Evolutionary conservation across 2,113 vertebrate species (phyloP), one percentile per base, ranked within the genome.

Genomic region (Microcebus murinus): DNA sequence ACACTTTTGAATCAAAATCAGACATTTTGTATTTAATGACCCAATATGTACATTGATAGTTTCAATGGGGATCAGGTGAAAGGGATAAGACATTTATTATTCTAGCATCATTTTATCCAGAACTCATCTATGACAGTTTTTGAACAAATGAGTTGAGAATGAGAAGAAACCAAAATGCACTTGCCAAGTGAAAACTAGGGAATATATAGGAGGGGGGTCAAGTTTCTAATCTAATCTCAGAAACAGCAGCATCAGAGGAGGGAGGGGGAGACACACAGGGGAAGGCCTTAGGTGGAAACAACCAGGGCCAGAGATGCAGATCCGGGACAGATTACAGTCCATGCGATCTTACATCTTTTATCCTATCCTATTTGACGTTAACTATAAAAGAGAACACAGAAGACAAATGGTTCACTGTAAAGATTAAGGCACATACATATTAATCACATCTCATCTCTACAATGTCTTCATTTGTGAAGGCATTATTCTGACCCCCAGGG

Each of bases 381-480:
- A 79, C 36, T 84, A 6, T 36, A 82, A 52, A 83, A 76, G 36
- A 91, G 39, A 95, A 52, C 25, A 45, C 42, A 50, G 76, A 13
- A 90, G 29, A 79, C 45, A 87, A 77, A 63, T n/a, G 63, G 23
- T 29, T 92, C 36, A 36, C 7, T 73, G 36, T 36, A 36, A 73
- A 81, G 57, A 76, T 81, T 63, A 39, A 74, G 61, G 76, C 67
- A 6, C 8, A 65, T n/a, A 25, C 4, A 55, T 61, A 52, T 15
- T 20, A 42, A 87, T 61, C 61, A 74, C 8, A 81, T 23, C 18
- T 92, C 59, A 86, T 59, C 15, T 68, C 71, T 95, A 34, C 1
- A 77, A 11, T n/a, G 6, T 76, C 57, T 85, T 97, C 77, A 85
- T 95, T 95, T 94, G 84, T 81, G 52, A 85, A 76, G 50, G 50